phyloP scores from a whole-genome alignment of 2,797 vertebrate species.

The Intellagama lesueurii region DNA sequence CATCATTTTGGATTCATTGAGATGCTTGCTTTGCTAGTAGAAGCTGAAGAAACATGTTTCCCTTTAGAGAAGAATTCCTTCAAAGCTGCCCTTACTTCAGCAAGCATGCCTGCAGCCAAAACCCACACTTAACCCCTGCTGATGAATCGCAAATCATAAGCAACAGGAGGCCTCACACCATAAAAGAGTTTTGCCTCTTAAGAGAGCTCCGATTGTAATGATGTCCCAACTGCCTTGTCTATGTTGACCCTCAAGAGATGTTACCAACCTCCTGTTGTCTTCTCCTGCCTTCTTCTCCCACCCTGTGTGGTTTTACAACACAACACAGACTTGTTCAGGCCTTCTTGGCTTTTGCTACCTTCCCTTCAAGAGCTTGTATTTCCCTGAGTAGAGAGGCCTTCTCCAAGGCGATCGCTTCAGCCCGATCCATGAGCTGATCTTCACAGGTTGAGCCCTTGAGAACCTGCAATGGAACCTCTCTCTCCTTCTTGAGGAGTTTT shows the following conservation, averaged over 20 bases:
- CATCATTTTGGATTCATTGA: background rate
- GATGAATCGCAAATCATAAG: no score
- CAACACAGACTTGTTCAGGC: background rate
- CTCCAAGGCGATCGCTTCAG: conserved; percentile 50
- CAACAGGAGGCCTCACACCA: no score
- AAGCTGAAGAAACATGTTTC: no score
- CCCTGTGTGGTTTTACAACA: background rate
- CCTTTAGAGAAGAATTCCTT: no score
- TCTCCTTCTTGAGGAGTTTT: conserved; percentile 29
- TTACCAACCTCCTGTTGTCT: background rate
- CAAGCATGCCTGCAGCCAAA: no score
- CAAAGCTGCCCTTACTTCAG: no score
- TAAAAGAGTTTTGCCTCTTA: no score
- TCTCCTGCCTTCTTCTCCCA: background rate
- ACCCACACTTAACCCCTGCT: no score
- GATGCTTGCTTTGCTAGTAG: background rate
- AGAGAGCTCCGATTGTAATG: no score
- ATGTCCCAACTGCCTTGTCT: no score
- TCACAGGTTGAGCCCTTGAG: background rate
- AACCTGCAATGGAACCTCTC: background rate
- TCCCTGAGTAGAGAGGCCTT: conserved; percentile 52
- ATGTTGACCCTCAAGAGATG: background rate
- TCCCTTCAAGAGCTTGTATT: conserved; percentile 40
- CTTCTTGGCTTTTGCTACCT: conserved; percentile 30
- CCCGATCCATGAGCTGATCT: conserved; percentile 38